These are phyloP conservation scores for Siderastrea siderea DNA, from an alignment of 92 coral and sea anemone species.

Conservation along the genomic window DNA sequence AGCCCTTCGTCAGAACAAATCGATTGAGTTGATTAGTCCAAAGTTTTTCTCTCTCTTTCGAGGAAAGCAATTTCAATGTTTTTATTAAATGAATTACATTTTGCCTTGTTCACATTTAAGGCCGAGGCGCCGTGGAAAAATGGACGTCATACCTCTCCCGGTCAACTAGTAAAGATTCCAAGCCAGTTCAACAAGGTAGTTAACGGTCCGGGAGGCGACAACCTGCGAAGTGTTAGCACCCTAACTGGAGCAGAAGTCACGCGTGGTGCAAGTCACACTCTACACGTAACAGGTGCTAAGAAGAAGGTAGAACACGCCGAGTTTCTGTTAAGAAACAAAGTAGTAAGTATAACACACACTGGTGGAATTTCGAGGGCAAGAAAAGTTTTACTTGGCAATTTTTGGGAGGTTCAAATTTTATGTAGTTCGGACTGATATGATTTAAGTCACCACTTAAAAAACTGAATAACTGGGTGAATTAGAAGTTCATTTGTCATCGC, in stretches of 20 bases:
- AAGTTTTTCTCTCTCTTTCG: no score
- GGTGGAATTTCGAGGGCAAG: neutral
- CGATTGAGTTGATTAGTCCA: no score
- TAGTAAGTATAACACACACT: neutral
- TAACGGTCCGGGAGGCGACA: slow-evolving; percentile 38
- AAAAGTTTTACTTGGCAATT: no score
- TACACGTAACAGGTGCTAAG: slow-evolving; percentile 13
- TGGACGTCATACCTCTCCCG: neutral
- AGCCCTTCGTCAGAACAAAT: no score
- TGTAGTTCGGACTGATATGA: no score
- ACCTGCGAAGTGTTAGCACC: slow-evolving; percentile 36
- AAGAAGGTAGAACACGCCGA: slow-evolving; percentile 24
- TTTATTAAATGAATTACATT: neutral
- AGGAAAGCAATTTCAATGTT: no score
- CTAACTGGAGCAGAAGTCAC: slow-evolving; percentile 26
- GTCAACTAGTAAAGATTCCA: slow-evolving; percentile 29
- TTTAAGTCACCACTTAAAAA: no score
- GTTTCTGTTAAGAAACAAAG: slow-evolving; percentile 20
- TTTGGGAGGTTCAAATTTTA: no score
- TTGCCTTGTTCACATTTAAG: neutral
- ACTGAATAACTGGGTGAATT: no score
- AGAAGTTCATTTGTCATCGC: no score
- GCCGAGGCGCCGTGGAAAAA: neutral
- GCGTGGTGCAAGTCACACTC: neutral
- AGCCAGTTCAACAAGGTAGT: slow-evolving; percentile 7